A percentile compares a stretch with the other conserved stretches of the same genome.
Conservation (phyloP, 2,797 vertebrate species). For the Dromococcyx pavoninus region DNA sequence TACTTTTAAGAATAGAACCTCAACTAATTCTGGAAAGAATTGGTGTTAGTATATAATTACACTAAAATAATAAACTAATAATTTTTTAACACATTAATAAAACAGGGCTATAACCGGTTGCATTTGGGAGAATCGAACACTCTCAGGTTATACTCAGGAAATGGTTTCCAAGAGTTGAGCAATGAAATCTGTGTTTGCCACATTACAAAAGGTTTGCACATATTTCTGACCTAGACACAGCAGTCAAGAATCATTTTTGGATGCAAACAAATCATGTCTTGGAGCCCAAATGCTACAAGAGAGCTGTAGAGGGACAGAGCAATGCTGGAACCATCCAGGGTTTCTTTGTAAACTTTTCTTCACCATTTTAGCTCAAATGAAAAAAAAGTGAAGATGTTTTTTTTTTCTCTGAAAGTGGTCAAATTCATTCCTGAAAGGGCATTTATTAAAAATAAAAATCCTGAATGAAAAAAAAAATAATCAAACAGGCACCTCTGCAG, state of each 20-base stretch:
- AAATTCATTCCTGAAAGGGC: not conserved
- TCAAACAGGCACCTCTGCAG: not conserved
- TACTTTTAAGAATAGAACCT: not conserved
- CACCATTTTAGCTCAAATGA: not conserved
- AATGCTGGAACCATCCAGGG: not conserved
- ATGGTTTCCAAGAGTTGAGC: not conserved
- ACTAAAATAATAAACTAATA: slow-evolving; percentile 28
- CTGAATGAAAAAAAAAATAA: not conserved
- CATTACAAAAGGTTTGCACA: fast-evolving
- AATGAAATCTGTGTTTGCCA: not conserved
- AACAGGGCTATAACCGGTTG: not conserved
- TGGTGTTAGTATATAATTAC: slow-evolving; percentile 21
- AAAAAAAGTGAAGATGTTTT: not conserved
- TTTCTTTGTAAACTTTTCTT: not conserved
- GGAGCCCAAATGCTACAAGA: not conserved
- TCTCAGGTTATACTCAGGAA: not conserved
- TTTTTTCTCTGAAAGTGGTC: not conserved
- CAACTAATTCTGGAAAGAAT: slow-evolving; percentile 12
- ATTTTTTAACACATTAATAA: not conserved
- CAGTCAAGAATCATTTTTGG: not conserved
- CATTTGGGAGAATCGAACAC: not conserved
- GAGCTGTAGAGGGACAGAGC: fast-evolving
- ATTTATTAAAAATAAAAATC: not conserved
- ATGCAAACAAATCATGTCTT: fast-evolving
- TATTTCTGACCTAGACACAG: not conserved